Evolutionary conservation across 30 jellyfish, hydroid and myxozoan species (phyloP).

Genomic region (Cassiopea xamachana): DNA sequence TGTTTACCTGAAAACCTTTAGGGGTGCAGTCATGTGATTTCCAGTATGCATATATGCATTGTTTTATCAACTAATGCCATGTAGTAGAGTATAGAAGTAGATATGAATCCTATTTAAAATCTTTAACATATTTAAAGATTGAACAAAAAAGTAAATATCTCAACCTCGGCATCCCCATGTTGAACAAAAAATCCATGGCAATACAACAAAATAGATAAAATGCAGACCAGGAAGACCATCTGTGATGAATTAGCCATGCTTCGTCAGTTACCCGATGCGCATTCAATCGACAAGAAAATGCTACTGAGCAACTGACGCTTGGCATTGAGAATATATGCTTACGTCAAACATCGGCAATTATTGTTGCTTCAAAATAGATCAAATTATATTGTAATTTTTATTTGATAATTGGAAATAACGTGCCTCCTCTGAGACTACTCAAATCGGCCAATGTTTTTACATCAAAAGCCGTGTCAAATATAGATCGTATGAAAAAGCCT

Average conservation of each 20-base stretch:
- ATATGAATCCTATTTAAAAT: too few relatives aligned
- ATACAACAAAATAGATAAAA: background rate
- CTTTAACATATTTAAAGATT: background rate
- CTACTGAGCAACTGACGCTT: background rate
- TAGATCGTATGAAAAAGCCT: background rate
- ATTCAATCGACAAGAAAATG: background rate
- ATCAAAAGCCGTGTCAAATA: background rate
- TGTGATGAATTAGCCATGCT: background rate
- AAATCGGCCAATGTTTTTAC: background rate
- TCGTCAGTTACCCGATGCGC: background rate
- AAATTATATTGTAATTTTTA: too few relatives aligned
- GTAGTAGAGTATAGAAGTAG: too few relatives aligned
- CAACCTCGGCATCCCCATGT: constrained; percentile 4
- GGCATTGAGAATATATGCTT: background rate
- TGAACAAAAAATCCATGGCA: constrained; percentile 6
- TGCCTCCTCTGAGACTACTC: background rate
- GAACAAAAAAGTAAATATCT: background rate
- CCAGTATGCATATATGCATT: too few relatives aligned
- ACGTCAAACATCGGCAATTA: too few relatives aligned
- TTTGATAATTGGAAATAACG: background rate
- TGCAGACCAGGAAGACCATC: background rate
- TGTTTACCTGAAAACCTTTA: too few relatives aligned
- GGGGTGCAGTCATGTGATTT: too few relatives aligned
- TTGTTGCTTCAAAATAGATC: too few relatives aligned
- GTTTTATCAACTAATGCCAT: too few relatives aligned